Base-by-base conservation (phyloP, 2,888 invertebrate genomes). In the Portevinia maculata region DNA sequence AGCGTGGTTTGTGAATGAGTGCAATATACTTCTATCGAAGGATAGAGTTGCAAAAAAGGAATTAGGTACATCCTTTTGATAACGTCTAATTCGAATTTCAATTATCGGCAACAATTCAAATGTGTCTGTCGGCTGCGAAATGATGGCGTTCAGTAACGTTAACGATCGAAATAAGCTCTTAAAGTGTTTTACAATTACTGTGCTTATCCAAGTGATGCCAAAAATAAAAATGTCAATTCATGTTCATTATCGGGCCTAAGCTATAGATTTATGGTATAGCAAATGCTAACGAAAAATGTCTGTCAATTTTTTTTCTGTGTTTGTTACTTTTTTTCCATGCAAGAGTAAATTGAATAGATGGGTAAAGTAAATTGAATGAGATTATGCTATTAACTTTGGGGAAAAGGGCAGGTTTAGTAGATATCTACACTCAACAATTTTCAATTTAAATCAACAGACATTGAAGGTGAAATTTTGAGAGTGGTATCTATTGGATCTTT, bases 151-250 rank as follows among this genome's bases (percentile, higher is more conserved):
- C 32, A 11, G 52, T 5, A 71, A 53, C 44, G 17, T 62, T 73
- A 32, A 64, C 65, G 52, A 48, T 57, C 37, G 57, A 57, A 75
- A 50, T 75, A 48, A 75, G 75, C 75, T 60, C 46, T 57, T 39
- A 32, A 60, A 71, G 76, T 65, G 64, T 59, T 70, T 60, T 67
- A 41, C 69, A 65, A 75, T 81, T 65, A 71, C 65, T 46, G 52
- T 71, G 81, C 81, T 81, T 76, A 81, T 81, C 81, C 81, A 76
- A 70, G 81, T 81, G 76, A 70, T 75, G 76, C 64, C 81, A 76
- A 81, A n/a, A n/a, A 81, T 81, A 81, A 81, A 81, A 81, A 81
- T 65, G 81, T 81, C 81, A 81, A 81, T 81, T 81, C 75, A 70
- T 70, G 81, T 81, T 81, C 81, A 81, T 81, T 75, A 70, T 76